Evolutionary conservation across 2,888 invertebrate genomes (phyloP).

Genomic region (Pristionchus japonicus): DNA sequence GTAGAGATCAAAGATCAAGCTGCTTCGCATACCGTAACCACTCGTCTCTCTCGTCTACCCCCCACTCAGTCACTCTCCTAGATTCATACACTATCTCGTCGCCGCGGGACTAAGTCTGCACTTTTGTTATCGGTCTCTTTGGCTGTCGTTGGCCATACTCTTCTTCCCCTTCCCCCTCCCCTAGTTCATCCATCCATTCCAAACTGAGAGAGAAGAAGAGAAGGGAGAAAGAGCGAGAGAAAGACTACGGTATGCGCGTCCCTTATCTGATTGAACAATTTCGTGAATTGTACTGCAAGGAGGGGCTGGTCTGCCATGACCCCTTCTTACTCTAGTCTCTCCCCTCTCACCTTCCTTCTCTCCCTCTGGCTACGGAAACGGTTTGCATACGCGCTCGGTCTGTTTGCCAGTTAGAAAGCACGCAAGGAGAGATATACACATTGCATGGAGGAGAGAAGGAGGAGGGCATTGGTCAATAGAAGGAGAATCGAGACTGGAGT

Average conservation of each 20-base stretch:
- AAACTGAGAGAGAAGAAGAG: conserved; percentile 8
- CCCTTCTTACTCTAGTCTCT: background rate
- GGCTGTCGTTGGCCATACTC: background rate
- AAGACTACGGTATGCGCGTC: conserved; percentile 1
- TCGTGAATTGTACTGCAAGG: background rate
- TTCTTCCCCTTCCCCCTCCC: background rate
- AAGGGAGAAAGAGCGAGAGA: background rate
- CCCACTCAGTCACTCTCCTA: background rate
- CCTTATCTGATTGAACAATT: conserved; percentile 13
- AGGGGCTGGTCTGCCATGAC: background rate
- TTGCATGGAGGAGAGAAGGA: background rate
- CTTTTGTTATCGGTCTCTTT: conserved; percentile 46
- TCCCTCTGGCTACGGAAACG: conserved; percentile 25
- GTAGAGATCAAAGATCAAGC: conserved; percentile 25
- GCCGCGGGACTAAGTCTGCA: conserved; percentile 20
- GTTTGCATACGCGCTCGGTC: conserved; percentile 21
- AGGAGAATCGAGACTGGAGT: conserved; percentile 2
- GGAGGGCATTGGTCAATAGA: background rate
- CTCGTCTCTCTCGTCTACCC: background rate
- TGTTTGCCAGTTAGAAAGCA: conserved; percentile 27
- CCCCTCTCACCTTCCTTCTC: conserved; percentile 11
- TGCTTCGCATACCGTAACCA: conserved; percentile 12
- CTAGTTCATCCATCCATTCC: conserved; percentile 36
- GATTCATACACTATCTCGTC: conserved; percentile 16
- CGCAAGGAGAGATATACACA: conserved; percentile 20